Conservation (phyloP, 2,888 invertebrate species). For the Pseudanteris insignis region DNA sequence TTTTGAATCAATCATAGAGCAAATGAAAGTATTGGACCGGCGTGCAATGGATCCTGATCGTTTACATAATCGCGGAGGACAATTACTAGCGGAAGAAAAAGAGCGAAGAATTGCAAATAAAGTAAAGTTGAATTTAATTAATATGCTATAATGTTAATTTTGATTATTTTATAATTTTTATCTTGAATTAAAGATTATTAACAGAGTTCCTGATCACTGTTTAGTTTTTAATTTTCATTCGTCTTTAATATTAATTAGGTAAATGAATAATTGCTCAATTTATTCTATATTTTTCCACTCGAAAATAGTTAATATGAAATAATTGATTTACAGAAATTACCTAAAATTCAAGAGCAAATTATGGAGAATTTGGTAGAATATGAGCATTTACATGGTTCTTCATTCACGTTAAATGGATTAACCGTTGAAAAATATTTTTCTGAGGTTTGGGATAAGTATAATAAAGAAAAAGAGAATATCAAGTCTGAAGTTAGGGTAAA, state of each 20-base stretch:
- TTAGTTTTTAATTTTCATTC: too few species aligned
- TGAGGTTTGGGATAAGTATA: conserved; percentile 72
- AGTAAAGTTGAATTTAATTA: too few species aligned
- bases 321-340: conserved; percentile 74
- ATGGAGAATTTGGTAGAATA: conserved; percentile 68
- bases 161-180: conserved; percentile 6
- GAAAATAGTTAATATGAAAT: too few species aligned
- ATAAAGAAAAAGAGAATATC: conserved; percentile 67
- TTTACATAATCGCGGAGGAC: conserved; percentile 88
- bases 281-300: too few species aligned
- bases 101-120: conserved; percentile 81
- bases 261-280: too few species aligned
- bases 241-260: too few species aligned
- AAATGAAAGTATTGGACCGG: conserved; percentile 79
- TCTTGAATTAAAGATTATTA: neutral
- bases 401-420: conserved; percentile 74
- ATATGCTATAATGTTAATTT: neutral
- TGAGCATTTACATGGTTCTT: conserved; percentile 65
- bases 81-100: conserved; percentile 85
- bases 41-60: conserved; percentile 82
- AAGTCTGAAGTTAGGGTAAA: conserved; percentile 57
- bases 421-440: conserved; percentile 72
- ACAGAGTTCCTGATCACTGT: neutral
- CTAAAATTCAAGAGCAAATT: conserved; percentile 78
- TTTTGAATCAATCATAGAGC: conserved; percentile 77